These are phyloP conservation scores for Cheirogaleus major DNA, from an alignment of 2,797 vertebrate species.

Conservation along the genomic window DNA sequence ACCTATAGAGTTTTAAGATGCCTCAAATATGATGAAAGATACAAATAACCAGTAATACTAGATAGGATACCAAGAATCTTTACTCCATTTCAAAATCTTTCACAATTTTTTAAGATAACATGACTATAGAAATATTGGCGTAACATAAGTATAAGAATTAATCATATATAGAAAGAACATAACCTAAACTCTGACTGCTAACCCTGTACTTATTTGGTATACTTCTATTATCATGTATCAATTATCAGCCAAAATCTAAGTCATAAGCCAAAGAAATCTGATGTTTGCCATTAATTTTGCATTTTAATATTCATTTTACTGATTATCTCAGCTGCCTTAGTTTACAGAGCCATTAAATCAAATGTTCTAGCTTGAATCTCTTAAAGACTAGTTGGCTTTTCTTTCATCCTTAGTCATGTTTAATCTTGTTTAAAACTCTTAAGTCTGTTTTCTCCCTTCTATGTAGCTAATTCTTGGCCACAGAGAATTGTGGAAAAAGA, in stretches of 20 bases:
- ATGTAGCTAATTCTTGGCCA: neutral
- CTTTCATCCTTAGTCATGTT: neutral
- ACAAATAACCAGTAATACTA: neutral
- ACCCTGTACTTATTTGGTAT: neutral
- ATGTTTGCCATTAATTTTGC: neutral
- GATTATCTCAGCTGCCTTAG: neutral
- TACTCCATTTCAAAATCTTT: neutral
- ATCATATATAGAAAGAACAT: too few species aligned
- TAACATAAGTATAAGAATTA: neutral
- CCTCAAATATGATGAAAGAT: neutral
- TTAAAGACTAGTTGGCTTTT: neutral
- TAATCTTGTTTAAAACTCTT: neutral
- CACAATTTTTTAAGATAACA: neutral
- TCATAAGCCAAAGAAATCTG: neutral
- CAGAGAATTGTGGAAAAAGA: neutral
- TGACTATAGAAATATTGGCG: neutral
- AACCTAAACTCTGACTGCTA: neutral
- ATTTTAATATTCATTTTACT: neutral
- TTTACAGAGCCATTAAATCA: neutral
- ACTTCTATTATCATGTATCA: neutral
- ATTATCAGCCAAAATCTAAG: neutral
- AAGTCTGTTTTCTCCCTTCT: neutral
- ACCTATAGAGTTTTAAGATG: neutral
- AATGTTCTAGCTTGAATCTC: neutral
- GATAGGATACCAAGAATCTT: neutral